phyloP scores from a whole-genome alignment of 1,140 invertebrate species.

The Zaprionus gabonicus region DNA sequence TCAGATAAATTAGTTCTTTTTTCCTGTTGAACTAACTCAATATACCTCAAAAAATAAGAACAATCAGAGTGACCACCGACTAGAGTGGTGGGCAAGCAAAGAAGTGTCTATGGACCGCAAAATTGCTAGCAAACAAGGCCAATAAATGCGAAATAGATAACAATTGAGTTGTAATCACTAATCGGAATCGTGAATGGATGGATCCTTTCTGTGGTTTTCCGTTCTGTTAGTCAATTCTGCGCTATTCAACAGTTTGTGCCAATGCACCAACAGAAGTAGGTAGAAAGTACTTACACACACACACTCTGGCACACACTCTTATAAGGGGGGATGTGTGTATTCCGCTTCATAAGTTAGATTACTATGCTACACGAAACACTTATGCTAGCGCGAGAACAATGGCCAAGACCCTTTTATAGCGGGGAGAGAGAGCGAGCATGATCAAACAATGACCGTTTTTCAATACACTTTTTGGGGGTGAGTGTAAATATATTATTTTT shows the following conservation, averaged over 20 bases:
- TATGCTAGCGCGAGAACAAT: constrained; percentile 54
- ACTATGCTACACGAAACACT: constrained; percentile 49
- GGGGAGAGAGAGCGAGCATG: constrained; percentile 52
- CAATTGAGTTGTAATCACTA: constrained; percentile 24
- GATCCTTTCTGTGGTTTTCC: constrained; percentile 23
- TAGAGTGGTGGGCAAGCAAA: constrained; percentile 13
- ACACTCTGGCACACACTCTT: constrained; percentile 17
- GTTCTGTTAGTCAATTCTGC: constrained; percentile 22
- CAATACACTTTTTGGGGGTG: constrained; percentile 68
- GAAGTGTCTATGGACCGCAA: constrained; percentile 30
- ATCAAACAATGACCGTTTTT: constrained; percentile 74
- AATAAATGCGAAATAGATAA: constrained; percentile 36
- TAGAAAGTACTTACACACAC: constrained; percentile 39
- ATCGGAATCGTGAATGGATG: constrained; percentile 18
- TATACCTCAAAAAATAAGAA: neutral
- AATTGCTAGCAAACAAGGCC: constrained; percentile 21
- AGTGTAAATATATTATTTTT: constrained; percentile 76
- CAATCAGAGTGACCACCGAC: constrained; percentile 9
- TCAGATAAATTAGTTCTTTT: neutral
- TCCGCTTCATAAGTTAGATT: constrained; percentile 61
- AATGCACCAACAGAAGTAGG: constrained; percentile 31
- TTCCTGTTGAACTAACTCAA: neutral
- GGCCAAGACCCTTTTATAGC: constrained; percentile 56
- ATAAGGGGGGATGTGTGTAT: constrained; percentile 27
- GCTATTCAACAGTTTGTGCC: constrained; percentile 17